Conservation (phyloP, 1,140 invertebrate genomes). For the Trypoxylus dichotomus region DNA sequence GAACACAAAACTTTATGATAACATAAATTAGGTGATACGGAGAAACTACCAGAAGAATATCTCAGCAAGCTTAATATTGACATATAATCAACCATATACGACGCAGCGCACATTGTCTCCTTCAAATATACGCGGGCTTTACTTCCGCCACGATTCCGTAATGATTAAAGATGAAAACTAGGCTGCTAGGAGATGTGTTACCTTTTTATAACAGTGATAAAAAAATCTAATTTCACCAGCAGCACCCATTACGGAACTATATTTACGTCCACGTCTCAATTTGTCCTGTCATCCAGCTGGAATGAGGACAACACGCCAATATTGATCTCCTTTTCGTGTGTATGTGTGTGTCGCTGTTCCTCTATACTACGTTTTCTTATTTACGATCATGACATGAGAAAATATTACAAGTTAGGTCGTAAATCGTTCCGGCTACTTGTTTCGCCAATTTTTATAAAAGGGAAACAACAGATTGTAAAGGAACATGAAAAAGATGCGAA, state of each 20-base stretch:
- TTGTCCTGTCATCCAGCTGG: conserved; percentile 20
- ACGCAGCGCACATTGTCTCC: not conserved
- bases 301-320: conserved; percentile 22
- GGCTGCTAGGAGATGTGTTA: conserved; percentile 1
- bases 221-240: conserved; percentile 11
- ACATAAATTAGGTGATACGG: too few relatives aligned
- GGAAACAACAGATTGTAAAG: not conserved
- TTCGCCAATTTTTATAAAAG: conserved; percentile 3
- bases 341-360: not conserved
- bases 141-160: not conserved
- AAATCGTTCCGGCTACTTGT: conserved; percentile 12
- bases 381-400: conserved; percentile 18
- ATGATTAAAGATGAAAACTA: conserved; percentile 23
- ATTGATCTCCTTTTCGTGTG: conserved; percentile 2
- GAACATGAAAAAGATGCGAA: not conserved
- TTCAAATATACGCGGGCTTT: not conserved
- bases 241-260: conserved; percentile 22
- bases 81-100: conserved; percentile 2
- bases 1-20: too few relatives aligned
- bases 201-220: conserved; percentile 18
- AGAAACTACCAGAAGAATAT: too few relatives aligned
- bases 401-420: conserved; percentile 19
- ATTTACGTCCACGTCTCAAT: conserved; percentile 23
- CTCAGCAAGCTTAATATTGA: not conserved
- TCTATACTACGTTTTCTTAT: conserved; percentile 14